Conservation (phyloP, 2,888 invertebrate genomes). For the Suillia variegata region DNA sequence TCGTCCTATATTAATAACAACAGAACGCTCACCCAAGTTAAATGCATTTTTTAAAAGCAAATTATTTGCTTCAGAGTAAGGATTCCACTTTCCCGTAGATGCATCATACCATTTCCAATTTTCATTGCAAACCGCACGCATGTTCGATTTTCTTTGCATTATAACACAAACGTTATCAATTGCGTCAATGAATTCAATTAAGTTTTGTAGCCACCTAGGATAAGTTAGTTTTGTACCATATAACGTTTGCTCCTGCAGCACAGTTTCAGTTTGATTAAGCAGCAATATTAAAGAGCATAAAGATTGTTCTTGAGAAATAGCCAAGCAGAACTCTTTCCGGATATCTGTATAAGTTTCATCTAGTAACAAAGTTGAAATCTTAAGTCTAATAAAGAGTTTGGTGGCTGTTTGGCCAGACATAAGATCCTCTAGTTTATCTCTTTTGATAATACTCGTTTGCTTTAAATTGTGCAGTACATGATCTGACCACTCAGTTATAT, state of each 20-base stretch:
- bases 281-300: conserved; percentile 45
- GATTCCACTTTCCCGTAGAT: conserved; percentile 79
- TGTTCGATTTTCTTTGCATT: conserved; percentile 69
- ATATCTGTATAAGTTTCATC: conserved; percentile 56
- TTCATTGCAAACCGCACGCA: conserved; percentile 67
- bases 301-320: conserved; percentile 42
- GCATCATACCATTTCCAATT: conserved; percentile 86
- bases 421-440: conserved; percentile 27
- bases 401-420: conserved; percentile 47
- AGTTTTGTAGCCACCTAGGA: conserved; percentile 78
- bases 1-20: conserved; percentile 74
- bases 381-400: conserved; percentile 52
- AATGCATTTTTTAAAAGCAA: conserved; percentile 79
- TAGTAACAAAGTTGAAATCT: conserved; percentile 50
- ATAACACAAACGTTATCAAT: conserved; percentile 76
- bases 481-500: conserved; percentile 50
- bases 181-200: conserved; percentile 75
- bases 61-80: conserved; percentile 74
- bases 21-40: conserved; percentile 71
- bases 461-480: conserved; percentile 46
- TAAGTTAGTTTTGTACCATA: conserved; percentile 57
- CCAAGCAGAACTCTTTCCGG: conserved; percentile 45
- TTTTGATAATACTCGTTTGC: conserved; percentile 2
- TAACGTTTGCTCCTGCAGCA: conserved; percentile 42
- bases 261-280: conserved; percentile 44